Evolutionary conservation across 2,888 invertebrate genomes (phyloP).

Genomic region (Drosophila crucigera): DNA sequence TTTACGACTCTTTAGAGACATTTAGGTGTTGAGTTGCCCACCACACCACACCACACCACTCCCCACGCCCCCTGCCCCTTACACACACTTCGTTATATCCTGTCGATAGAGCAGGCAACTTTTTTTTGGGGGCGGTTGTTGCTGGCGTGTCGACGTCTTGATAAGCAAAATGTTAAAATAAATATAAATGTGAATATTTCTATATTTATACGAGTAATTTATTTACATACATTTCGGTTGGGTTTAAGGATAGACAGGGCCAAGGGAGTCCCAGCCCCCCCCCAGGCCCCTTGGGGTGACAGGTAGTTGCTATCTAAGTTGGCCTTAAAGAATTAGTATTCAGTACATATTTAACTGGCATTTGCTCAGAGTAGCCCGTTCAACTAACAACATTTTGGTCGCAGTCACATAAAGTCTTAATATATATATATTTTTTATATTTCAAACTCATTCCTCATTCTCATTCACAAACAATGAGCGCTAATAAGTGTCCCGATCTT

Average conservation of each 20-base stretch:
- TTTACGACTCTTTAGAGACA: constrained; percentile 78
- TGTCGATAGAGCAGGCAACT: constrained; percentile 1
- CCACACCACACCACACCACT: neutral
- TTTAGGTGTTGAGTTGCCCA: constrained; percentile 50
- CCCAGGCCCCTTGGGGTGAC: no score
- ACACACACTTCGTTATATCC: neutral
- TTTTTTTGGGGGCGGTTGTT: constrained; percentile 9
- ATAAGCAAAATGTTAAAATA: constrained; percentile 57
- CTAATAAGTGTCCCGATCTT: constrained; percentile 51
- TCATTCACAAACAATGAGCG: constrained; percentile 21
- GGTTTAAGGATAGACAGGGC: neutral
- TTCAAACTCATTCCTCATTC: neutral
- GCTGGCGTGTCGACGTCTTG: constrained; percentile 65
- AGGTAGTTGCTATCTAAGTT: constrained; percentile 6
- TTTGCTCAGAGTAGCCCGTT: constrained; percentile 59
- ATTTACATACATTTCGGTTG: constrained; percentile 23
- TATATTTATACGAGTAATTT: constrained; percentile 49
- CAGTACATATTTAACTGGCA: constrained; percentile 36
- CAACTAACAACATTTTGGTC: constrained; percentile 56
- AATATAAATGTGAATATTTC: constrained; percentile 48
- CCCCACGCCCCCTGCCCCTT: no score
- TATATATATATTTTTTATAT: neutral
- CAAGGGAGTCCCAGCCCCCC: neutral
- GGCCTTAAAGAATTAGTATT: constrained; percentile 22
- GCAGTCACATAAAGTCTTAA: constrained; percentile 30